Base-by-base conservation (phyloP, 1,140 invertebrate species). In the Vanessa tameamea region DNA sequence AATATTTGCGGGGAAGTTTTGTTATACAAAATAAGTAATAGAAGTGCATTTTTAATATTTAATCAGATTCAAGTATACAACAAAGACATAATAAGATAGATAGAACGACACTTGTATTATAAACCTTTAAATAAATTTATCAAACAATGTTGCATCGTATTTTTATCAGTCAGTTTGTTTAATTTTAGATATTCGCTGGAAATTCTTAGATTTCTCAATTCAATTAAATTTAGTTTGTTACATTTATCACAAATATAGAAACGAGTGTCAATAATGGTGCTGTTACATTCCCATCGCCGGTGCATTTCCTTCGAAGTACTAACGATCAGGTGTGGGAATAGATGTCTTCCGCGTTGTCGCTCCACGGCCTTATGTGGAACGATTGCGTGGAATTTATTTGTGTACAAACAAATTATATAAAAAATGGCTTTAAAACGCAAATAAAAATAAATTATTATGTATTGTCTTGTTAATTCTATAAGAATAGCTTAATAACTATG, bases 241-340 rank as follows among this genome's bases (percentile, higher is more conserved):
- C 14, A 69, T 47, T 69, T 43, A 59, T 59, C 51, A 23, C n/a
- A 69, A 69, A 67, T 50, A 47, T 69, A 61, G 73, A 70, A 75
- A 55, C 64, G 76, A 78, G 76, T 80, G 78, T 83, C 79, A 82
- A 78, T 83, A 87, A 84, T 79, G 71, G 50, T 72, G 20, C 16
- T 26, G 53, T 57, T 57, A 57, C 57, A 37, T 87, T 86, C 86
- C 82, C 86, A 87, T 81, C 77, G 72, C 69, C 73, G 37, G 37
- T 43, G 74, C 64, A 53, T 69, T 80, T 86, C 84, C 76, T 79
- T 81, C 78, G 84, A 88, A 86, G 77, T 78, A 74, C 84, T 87
- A 87, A 87, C 83, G 85, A 84, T 82, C 74, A 76, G 81, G 78
- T 82, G 84, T 86, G 83, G 81, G 85, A 86, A 86, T 76, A 6